These are phyloP conservation scores for Telmatherina bonti DNA, from an alignment of 2,797 vertebrate species.

Conservation along the genomic window DNA sequence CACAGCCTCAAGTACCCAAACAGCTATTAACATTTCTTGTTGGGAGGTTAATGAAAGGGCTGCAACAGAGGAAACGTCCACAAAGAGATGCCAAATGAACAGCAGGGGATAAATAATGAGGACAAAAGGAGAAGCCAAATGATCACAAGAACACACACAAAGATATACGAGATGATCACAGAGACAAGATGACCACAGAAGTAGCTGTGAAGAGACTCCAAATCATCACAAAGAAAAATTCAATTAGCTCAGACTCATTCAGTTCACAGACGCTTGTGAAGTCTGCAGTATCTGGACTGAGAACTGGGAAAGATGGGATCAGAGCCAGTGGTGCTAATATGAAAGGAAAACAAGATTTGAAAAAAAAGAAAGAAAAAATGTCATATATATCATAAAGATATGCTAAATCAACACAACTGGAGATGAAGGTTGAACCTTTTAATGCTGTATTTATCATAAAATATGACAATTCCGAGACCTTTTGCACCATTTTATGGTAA, in stretches of 20 bases:
- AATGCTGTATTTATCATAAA: too few relatives aligned
- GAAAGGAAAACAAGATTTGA: too few relatives aligned
- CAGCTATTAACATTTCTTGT: not conserved
- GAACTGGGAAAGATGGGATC: not conserved
- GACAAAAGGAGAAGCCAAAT: not conserved
- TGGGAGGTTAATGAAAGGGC: constrained; percentile 11
- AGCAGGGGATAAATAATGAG: not conserved
- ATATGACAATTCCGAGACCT: too few relatives aligned
- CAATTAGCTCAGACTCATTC: too few relatives aligned
- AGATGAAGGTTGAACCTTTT: too few relatives aligned
- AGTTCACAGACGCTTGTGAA: too few relatives aligned
- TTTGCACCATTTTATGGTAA: too few relatives aligned
- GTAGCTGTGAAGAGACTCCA: not conserved
- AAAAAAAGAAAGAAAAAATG: not conserved
- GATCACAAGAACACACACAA: not conserved
- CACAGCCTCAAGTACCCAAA: not conserved
- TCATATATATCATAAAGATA: too few relatives aligned
- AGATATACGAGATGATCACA: not conserved
- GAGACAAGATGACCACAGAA: not conserved
- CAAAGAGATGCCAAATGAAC: not conserved
- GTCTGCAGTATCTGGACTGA: too few relatives aligned
- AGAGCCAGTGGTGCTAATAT: too few relatives aligned
- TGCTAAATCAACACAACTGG: too few relatives aligned
- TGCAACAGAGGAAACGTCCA: not conserved
- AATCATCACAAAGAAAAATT: not conserved